phyloP scores from a whole-genome alignment of 1,140 invertebrate species.

The Arctopsyche grandis region DNA sequence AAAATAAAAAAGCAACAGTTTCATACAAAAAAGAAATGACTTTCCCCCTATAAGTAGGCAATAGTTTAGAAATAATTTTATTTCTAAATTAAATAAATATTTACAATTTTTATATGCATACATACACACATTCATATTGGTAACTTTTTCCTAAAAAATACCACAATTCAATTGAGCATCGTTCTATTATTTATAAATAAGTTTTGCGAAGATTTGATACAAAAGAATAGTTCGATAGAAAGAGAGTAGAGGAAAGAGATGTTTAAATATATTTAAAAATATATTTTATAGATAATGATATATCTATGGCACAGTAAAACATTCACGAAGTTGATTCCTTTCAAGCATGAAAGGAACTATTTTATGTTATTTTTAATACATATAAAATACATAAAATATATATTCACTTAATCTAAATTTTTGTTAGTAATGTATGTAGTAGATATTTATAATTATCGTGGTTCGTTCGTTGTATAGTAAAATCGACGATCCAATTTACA shows the following conservation, averaged over 20 bases:
- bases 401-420: not conserved
- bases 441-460: not conserved
- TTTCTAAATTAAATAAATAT: conserved; percentile 33
- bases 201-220: not conserved
- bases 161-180: conserved; percentile 22
- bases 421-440: not conserved
- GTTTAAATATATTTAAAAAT: conserved; percentile 1
- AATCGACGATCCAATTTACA: too few species aligned
- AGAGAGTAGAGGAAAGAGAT: conserved; percentile 26
- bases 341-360: conserved; percentile 3
- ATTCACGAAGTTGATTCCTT: conserved; percentile 25
- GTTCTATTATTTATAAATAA: not conserved
- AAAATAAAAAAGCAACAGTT: not conserved
- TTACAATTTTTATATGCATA: conserved; percentile 7
- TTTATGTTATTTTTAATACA: conserved; percentile 24
- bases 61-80: not conserved
- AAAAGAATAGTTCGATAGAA: not conserved
- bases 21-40: not conserved
- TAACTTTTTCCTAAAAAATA: conserved; percentile 1
- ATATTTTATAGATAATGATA: not conserved
- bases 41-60: not conserved
- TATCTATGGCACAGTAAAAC: conserved; percentile 17
- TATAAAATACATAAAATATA: conserved; percentile 29
- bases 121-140: not conserved
- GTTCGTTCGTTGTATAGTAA: too few species aligned